These are phyloP conservation scores for Lithobates pipiens DNA, from an alignment of 2,797 vertebrate genomes.

Conservation along the genomic window DNA sequence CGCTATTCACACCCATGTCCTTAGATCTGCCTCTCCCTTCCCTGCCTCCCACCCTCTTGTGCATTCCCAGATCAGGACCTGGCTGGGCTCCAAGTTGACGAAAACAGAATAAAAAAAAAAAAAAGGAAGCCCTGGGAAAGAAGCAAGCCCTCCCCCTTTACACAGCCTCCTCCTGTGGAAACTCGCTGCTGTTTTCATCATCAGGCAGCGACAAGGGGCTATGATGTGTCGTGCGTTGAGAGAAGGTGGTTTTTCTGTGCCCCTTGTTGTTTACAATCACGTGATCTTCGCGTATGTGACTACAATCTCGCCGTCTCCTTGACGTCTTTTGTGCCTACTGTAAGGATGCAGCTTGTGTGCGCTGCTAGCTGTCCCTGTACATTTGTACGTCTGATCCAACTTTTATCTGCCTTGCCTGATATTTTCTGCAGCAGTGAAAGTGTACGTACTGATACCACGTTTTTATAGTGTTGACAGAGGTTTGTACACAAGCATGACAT, in stretches of 20 bases:
- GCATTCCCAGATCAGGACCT: conserved; percentile 56
- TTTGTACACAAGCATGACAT: not conserved
- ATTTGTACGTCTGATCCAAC: conserved; percentile 12
- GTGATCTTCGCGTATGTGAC: conserved; percentile 14
- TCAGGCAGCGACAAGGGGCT: conserved; percentile 49
- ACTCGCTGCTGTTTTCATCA: conserved; percentile 54
- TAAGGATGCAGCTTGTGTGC: not conserved
- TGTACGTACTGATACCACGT: not conserved
- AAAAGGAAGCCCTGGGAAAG: conserved; percentile 55
- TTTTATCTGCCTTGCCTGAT: not conserved
- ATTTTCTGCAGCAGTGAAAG: not conserved
- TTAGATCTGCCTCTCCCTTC: conserved; percentile 33
- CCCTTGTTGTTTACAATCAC: conserved; percentile 33
- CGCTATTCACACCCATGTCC: conserved; percentile 45
- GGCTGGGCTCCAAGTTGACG: conserved; percentile 51
- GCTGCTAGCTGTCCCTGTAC: not conserved
- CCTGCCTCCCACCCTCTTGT: conserved; percentile 28
- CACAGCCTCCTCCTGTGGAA: conserved; percentile 20
- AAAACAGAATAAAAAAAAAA: conserved; percentile 51
- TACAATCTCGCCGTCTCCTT: not conserved
- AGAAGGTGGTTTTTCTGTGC: conserved; percentile 45
- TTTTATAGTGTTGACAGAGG: not conserved
- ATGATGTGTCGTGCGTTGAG: conserved; percentile 52
- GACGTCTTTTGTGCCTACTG: conserved; percentile 9
- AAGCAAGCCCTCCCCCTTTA: conserved; percentile 8